phyloP scores from a whole-genome alignment of 2,888 invertebrate species.

The Eucera pruinosa region DNA sequence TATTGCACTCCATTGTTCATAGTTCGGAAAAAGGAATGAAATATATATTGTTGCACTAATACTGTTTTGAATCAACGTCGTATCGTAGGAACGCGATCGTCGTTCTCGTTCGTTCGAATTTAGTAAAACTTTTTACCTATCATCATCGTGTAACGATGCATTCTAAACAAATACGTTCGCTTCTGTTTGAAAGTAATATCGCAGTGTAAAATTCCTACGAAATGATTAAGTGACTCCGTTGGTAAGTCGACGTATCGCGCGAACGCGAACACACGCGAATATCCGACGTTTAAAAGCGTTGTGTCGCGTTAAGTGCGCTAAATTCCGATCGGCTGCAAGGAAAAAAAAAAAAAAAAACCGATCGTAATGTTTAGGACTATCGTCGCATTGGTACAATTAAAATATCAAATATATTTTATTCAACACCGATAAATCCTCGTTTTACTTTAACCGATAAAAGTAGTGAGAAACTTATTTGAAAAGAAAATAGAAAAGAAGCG shows the following conservation, averaged over 20 bases:
- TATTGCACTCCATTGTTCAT: conserved; percentile 55
- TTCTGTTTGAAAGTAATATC: conserved; percentile 21
- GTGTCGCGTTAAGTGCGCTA: conserved; percentile 3
- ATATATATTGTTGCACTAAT: conserved; percentile 49
- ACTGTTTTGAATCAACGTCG: conserved; percentile 35
- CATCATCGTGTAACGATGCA: conserved; percentile 2
- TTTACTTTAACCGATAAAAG: conserved; percentile 20
- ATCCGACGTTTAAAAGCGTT: too few species aligned
- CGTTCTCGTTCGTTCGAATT: conserved; percentile 24
- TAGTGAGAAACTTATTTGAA: background rate
- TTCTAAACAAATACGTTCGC: conserved; percentile 18
- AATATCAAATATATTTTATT: conserved; percentile 79
- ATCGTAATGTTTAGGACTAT: conserved; percentile 43
- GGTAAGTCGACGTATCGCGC: background rate
- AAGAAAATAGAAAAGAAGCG: background rate
- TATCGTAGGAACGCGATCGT: conserved; percentile 33
- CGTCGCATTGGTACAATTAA: conserved; percentile 65
- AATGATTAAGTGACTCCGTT: background rate
- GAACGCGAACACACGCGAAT: background rate
- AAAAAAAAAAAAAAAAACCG: too few species aligned
- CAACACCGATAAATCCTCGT: conserved; percentile 64
- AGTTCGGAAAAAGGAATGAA: conserved; percentile 39
- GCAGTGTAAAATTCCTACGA: conserved; percentile 26
- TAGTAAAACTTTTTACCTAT: conserved; percentile 21
- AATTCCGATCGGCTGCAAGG: conserved; percentile 2